Percentiles rank a stretch among this genome's conserved stretches.
Conservation (phyloP, 2,888 invertebrate genomes). For the Arrhopalites spinosus region DNA sequence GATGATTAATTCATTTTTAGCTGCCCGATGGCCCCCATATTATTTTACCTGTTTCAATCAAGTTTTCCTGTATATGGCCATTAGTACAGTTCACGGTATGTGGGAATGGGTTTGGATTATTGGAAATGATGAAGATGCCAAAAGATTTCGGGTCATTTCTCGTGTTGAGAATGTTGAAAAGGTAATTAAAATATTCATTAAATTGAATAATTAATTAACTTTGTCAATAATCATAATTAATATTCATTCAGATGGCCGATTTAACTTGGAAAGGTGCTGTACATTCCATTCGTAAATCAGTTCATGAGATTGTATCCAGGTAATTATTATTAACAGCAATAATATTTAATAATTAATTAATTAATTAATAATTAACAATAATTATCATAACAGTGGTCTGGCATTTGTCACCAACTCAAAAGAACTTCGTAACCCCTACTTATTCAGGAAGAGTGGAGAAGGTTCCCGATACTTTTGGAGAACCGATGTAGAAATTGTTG, state of each 20-base stretch:
- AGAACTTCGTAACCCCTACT: conserved; percentile 42
- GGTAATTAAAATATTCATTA: background rate
- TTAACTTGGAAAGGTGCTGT: conserved; percentile 42
- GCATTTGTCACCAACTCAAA: conserved; percentile 46
- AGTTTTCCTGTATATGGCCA: conserved; percentile 44
- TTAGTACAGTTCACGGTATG: conserved; percentile 43
- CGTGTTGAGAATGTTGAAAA: conserved; percentile 39
- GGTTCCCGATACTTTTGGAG: conserved; percentile 40
- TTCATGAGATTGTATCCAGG: conserved; percentile 37
- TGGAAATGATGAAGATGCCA: conserved; percentile 44
- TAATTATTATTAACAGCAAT: no score
- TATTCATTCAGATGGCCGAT: conserved; percentile 27
- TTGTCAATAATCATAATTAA: background rate
- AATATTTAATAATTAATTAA: no score
- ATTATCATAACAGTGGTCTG: conserved; percentile 36
- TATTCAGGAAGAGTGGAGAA: conserved; percentile 38
- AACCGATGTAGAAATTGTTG: conserved; percentile 41
- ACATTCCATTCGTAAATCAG: conserved; percentile 44
- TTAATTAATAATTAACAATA: no score
- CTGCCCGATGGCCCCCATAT: conserved; percentile 47
- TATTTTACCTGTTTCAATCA: conserved; percentile 46
- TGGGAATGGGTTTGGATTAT: conserved; percentile 48
- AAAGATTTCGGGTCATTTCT: conserved; percentile 27
- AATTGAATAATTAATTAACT: background rate
- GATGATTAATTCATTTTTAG: background rate